Evolutionary conservation across 2,113 vertebrate genomes (phyloP), one percentile per base, ranked within the genome.

Genomic region (Stictonetta naevosa): DNA sequence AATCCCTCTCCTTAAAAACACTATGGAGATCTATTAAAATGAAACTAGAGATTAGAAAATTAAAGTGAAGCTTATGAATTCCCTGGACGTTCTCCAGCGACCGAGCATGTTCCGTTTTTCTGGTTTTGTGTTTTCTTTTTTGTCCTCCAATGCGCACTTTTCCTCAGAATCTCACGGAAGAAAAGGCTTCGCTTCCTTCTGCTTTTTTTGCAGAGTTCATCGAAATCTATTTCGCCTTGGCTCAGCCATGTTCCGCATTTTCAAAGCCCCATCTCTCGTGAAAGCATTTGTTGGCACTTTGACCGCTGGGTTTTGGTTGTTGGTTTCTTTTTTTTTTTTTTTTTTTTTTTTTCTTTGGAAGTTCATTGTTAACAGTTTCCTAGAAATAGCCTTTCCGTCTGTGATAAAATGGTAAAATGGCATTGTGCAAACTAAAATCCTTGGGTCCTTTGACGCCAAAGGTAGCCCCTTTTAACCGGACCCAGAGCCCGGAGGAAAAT

Each of bases 291-390:
- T 76, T 90, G 82, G 74, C 76, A 86, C 67, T 93, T 88, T 52
- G 58, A 89, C 85, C 75, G 52, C 44, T 42, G 71, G 25, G 42
- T 40, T 88, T 28, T 79, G 69, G 36, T 55, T 38, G 38, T 38
- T 38, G 38, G 38, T 38, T 38, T 38, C 31, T 48, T n/a, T 46
- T 88, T 76, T 88, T 3, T 38, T 88, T 77, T 88, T 3, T 38
- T 17, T 13, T 50, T 59, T 64, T 11, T 31, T 74, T 36, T 48
- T 40, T 44, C 79, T 82, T 91, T 2, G 95, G 94, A 96, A 96
- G 94, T 96, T 97, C 96, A 97, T 97, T 97, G 94, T 97, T 97
- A 97, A 87, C 84, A 77, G 66, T 95, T 95, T 91, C 90, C 94
- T 96, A 96, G 95, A 96, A 93, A 94, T 90, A 95, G 93, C 71